These are phyloP conservation scores for Nipponacmea schrenckii DNA, from an alignment of 2,888 invertebrate genomes.

Conservation along the genomic window DNA sequence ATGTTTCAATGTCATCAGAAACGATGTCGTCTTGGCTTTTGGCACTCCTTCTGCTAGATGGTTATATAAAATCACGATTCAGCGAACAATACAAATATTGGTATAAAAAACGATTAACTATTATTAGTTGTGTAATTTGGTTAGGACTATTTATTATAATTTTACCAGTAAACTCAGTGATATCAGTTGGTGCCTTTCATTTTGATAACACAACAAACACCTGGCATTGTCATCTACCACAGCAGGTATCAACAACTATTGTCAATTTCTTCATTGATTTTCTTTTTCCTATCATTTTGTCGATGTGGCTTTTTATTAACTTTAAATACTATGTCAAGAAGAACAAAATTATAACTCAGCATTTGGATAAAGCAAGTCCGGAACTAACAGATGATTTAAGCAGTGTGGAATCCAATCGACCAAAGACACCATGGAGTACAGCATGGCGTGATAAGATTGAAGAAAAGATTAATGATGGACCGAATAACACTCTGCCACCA, in stretches of 20 bases:
- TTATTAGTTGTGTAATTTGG: not conserved
- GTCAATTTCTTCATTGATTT: not conserved
- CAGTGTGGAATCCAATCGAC: not conserved
- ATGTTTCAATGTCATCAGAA: not conserved
- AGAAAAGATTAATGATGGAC: not conserved
- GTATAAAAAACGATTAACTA: not conserved
- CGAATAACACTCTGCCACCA: slow-evolving; percentile 13
- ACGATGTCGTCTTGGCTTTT: not conserved
- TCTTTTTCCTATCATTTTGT: not conserved
- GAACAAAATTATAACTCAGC: not conserved
- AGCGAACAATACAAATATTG: not conserved
- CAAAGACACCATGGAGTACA: slow-evolving; percentile 9
- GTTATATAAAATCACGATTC: not conserved
- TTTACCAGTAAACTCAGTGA: not conserved
- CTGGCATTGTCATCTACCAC: slow-evolving; percentile 5
- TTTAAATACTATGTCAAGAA: not conserved
- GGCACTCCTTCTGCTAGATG: not conserved
- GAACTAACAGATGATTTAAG: no score
- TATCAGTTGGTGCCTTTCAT: not conserved
- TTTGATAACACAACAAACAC: not conserved
- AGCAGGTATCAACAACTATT: not conserved
- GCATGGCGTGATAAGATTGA: slow-evolving; percentile 5
- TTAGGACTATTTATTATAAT: not conserved
- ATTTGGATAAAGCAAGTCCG: no score
- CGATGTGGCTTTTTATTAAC: not conserved